Evolutionary conservation across 2,888 invertebrate genomes (phyloP).

Genomic region (Serripes groenlandicus): DNA sequence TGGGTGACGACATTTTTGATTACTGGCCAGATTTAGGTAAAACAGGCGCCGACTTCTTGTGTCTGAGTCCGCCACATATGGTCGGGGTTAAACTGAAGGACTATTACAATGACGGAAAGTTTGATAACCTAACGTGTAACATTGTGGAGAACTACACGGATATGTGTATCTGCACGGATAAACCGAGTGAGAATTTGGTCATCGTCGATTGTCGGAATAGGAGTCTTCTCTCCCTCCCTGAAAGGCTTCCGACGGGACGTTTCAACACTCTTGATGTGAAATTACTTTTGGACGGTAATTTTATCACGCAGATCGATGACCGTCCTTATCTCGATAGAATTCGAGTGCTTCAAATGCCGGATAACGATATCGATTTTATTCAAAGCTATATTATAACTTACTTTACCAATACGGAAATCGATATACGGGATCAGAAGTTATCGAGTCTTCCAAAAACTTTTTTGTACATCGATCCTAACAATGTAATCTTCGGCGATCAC

Average conservation of each 20-base stretch:
- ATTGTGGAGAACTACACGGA: slow-evolving; percentile 33
- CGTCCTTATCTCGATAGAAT: slow-evolving; percentile 30
- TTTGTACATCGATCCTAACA: slow-evolving; percentile 15
- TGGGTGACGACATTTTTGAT: neutral
- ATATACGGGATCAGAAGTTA: slow-evolving; percentile 23
- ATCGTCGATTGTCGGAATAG: slow-evolving; percentile 31
- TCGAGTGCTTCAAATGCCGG: slow-evolving; percentile 8
- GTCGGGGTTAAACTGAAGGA: neutral
- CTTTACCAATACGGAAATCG: neutral
- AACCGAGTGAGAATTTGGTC: slow-evolving; percentile 30
- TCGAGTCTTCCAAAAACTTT: slow-evolving; percentile 4
- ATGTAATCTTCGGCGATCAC: slow-evolving; percentile 23
- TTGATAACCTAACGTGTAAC: slow-evolving; percentile 30
- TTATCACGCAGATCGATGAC: slow-evolving; percentile 22
- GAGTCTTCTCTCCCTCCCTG: slow-evolving; percentile 29
- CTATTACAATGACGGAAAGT: neutral
- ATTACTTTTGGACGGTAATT: slow-evolving; percentile 29
- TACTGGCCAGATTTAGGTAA: neutral
- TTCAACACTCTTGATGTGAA: slow-evolving; percentile 33
- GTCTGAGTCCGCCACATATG: neutral
- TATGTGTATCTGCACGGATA: slow-evolving; percentile 38
- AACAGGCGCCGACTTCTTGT: neutral
- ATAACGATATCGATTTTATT: slow-evolving; percentile 22
- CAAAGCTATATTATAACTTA: neutral
- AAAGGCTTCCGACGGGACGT: slow-evolving; percentile 30